A percentile compares a stretch with the other conserved stretches of the same genome.
phyloP scores from a whole-genome alignment of 2,888 invertebrate genomes.

The Lordiphosa fenestrarum region DNA sequence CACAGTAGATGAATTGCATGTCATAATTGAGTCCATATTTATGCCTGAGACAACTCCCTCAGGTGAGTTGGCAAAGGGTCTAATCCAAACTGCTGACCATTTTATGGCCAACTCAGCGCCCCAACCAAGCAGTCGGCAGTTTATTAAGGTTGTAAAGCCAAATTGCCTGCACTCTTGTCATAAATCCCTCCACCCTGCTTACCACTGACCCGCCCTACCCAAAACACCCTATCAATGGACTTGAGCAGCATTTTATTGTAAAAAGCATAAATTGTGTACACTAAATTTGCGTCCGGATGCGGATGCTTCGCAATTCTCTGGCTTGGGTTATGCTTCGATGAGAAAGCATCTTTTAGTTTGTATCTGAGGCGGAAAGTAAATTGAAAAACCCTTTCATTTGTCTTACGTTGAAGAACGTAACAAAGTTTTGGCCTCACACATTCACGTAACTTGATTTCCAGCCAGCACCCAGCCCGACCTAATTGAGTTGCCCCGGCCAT shows the following conservation, averaged over 20 bases:
- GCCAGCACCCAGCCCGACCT: background rate
- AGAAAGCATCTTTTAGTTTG: conserved; percentile 55
- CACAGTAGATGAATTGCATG: too few species aligned
- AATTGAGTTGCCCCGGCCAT: conserved; percentile 68
- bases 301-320: background rate
- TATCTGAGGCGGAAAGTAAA: conserved; percentile 41
- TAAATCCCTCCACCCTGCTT: too few species aligned
- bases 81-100: too few species aligned
- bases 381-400: conserved; percentile 72
- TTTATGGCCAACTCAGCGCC: too few species aligned
- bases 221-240: too few species aligned
- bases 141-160: too few species aligned
- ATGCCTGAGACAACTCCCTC: too few species aligned
- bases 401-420: conserved; percentile 48
- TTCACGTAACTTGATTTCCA: conserved; percentile 71
- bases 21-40: too few species aligned
- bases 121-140: too few species aligned
- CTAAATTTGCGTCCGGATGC: conserved; percentile 14
- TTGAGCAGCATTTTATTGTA: conserved; percentile 35
- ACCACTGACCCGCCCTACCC: too few species aligned
- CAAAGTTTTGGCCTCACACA: conserved; percentile 60
- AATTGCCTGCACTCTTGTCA: too few species aligned
- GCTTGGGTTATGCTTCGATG: conserved; percentile 32
- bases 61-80: too few species aligned
- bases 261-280: conserved; percentile 54